phyloP scores from a whole-genome alignment of 2,888 invertebrate species.

The Gastrophysa polygoni region DNA sequence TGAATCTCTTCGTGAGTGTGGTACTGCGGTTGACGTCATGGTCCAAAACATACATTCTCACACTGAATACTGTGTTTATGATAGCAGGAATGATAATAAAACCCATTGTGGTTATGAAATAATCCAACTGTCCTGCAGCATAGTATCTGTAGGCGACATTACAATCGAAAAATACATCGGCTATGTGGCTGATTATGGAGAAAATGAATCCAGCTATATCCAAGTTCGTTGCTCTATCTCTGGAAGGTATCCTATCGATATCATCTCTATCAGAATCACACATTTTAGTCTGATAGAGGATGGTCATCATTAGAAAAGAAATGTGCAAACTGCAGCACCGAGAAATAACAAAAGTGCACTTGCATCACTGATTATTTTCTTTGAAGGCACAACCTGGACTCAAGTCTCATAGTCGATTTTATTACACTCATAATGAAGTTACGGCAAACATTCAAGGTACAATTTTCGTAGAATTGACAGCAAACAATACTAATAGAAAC shows the following conservation, averaged over 20 bases:
- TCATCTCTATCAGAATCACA: conserved; percentile 61
- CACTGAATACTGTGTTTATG: conserved; percentile 75
- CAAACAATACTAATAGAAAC: too few relatives aligned
- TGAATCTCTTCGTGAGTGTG: conserved; percentile 65
- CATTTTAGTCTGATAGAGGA: conserved; percentile 50
- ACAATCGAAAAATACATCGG: conserved; percentile 72
- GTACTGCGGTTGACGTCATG: conserved; percentile 61
- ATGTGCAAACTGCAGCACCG: conserved; percentile 2
- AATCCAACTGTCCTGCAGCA: conserved; percentile 61
- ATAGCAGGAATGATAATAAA: conserved; percentile 77
- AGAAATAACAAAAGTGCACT: neutral
- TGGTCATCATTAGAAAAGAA: conserved; percentile 39
- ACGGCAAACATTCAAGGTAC: too few relatives aligned
- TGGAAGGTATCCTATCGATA: conserved; percentile 66
- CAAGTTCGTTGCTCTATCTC: conserved; percentile 64
- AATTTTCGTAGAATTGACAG: too few relatives aligned
- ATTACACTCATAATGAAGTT: too few relatives aligned
- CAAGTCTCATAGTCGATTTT: too few relatives aligned
- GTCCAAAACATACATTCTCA: conserved; percentile 71
- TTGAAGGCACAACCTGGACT: neutral
- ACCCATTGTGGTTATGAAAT: conserved; percentile 71
- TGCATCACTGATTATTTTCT: neutral
- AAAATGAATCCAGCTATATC: conserved; percentile 70
- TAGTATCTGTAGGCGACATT: conserved; percentile 71
- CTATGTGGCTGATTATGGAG: conserved; percentile 72